phyloP scores from a whole-genome alignment of 2,113 vertebrate genomes.

The Neotoma lepida region DNA sequence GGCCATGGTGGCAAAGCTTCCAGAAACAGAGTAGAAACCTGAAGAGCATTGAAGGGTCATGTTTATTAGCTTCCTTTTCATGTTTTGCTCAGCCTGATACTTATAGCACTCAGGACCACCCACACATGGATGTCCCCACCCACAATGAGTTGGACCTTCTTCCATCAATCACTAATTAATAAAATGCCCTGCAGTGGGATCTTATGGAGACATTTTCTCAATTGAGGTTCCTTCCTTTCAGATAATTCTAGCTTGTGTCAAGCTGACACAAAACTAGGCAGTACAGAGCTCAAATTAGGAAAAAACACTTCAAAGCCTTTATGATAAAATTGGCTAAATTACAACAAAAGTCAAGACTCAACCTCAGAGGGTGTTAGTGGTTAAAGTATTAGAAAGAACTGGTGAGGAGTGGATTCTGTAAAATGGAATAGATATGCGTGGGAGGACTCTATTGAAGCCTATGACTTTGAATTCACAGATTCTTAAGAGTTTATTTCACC shows the following conservation, averaged over 20 bases:
- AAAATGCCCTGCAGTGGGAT: neutral
- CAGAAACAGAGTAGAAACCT: neutral
- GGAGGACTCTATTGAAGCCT: neutral
- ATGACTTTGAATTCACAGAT: neutral
- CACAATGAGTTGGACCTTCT: neutral
- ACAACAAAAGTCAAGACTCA: neutral
- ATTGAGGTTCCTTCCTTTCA: neutral
- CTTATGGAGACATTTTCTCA: neutral
- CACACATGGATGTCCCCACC: neutral
- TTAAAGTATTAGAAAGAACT: neutral
- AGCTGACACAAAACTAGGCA: neutral
- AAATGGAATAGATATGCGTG: neutral
- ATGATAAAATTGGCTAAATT: neutral
- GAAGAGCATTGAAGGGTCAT: neutral
- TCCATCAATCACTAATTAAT: neutral
- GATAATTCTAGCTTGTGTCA: neutral
- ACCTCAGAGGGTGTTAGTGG: neutral
- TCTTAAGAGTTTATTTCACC: neutral
- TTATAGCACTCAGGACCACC: neutral
- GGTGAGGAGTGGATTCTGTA: neutral
- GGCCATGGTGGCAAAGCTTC: too few species aligned
- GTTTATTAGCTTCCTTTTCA: neutral
- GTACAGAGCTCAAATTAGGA: neutral
- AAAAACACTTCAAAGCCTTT: neutral
- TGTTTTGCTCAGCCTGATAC: neutral